phyloP scores from a whole-genome alignment of 2,113 vertebrate species.

The Coptodon bakossiorum region DNA sequence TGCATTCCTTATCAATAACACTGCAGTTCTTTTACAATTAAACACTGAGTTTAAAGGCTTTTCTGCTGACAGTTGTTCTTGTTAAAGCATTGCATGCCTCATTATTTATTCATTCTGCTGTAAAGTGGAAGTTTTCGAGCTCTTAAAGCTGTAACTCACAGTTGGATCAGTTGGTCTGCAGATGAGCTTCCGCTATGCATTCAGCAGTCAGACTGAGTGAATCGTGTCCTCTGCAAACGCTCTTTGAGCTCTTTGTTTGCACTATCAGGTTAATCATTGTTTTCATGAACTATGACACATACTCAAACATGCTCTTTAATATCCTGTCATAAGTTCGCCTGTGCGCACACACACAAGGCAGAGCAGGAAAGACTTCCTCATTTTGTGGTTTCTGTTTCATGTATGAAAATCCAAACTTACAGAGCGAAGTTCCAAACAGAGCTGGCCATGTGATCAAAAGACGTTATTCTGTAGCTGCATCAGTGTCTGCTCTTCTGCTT shows the following conservation, averaged over 20 bases:
- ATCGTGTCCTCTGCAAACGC: neutral
- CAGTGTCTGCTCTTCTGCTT: neutral
- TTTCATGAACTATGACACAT: neutral
- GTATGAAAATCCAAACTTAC: neutral
- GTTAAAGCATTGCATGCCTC: neutral
- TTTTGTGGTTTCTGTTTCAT: neutral
- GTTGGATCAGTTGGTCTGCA: neutral
- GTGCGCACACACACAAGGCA: no score
- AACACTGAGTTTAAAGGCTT: neutral
- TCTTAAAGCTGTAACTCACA: neutral
- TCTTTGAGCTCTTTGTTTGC: neutral
- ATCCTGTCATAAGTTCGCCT: neutral
- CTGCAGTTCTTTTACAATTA: neutral
- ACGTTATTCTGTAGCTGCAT: fast-evolving
- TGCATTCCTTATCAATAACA: neutral
- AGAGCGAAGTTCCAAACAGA: neutral
- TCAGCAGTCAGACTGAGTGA: neutral
- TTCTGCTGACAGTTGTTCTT: neutral
- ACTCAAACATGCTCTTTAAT: neutral
- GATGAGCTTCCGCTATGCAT: neutral
- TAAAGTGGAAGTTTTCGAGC: neutral
- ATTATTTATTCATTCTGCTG: neutral
- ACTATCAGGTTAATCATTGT: slow-evolving; percentile 31
- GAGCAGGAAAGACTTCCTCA: neutral
- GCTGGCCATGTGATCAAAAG: neutral